Evolutionary conservation across 1,140 invertebrate genomes (phyloP), one percentile per base, ranked within the genome.

Genomic region (Metopolophium dirhodum): DNA sequence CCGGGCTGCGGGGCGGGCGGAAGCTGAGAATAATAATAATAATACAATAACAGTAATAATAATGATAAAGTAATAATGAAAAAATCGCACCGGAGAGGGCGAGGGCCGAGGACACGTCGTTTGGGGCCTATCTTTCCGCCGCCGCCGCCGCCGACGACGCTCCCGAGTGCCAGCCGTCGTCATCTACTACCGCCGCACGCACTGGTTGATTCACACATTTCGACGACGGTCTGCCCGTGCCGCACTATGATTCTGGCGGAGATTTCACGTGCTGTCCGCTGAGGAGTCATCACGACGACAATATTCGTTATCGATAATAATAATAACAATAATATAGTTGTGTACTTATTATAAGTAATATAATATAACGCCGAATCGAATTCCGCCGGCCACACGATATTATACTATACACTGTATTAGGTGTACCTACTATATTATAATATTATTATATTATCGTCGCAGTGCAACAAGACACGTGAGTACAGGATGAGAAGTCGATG

Each of bases 191-290:
- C 20, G 89, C 51, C 0, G 35, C 89, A 61, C 37, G 35, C 90
- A 91, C 54, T 91, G 90, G 90, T 91, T 91, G 90, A 68, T 68
- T 45, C 90, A 68, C 61, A 45, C 41, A 77, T 77, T 68, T 68
- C 90, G 18, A 91, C 77, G 41, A 41, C 90, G 61, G 90, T 47
- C 90, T n/a, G 90, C 77, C 37, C 22, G 57, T n/a, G 61, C 35
- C 35, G 37, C 89, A 54, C 49, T 41, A 90, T 89, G 85, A 86
- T 47, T 90, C 45, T 37, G 26, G 47, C 22, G 86, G 86, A 87
- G 30, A 87, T 35, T 87, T 51, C 47, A 87, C 86, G 45, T 37
- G 41, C 51, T 7, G 18, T 18, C 22, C 85, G 83, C 83, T 45
- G 83, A 86, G 85, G 18, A 35, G 77, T 9, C 35, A 7, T 35